phyloP scores from a whole-genome alignment of 2,797 vertebrate genomes.

The Chanos chanos region DNA sequence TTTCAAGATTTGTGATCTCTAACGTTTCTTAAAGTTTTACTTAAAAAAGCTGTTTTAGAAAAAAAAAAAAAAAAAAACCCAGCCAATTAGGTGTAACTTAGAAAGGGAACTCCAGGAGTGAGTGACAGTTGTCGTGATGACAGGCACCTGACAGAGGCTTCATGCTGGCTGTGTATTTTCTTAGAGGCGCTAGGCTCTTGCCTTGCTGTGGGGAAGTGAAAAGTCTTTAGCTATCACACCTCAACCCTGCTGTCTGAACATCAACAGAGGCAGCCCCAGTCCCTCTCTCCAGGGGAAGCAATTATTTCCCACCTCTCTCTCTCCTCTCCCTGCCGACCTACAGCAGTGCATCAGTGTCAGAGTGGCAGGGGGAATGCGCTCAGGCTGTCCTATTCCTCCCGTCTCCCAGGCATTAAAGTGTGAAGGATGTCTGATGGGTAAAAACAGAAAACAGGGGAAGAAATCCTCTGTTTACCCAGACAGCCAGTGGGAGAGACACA shows the following conservation, averaged over 20 bases:
- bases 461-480: constrained; percentile 48
- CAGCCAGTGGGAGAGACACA: constrained; percentile 22
- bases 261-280: not conserved
- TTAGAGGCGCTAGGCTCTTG: not conserved
- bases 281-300: constrained; percentile 42
- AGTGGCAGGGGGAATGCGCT: constrained; percentile 36
- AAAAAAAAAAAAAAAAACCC: too few species aligned
- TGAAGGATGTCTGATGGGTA: constrained; percentile 45
- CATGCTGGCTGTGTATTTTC: not conserved
- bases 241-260: constrained; percentile 7
- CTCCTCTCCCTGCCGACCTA: constrained; percentile 36
- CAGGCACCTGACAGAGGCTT: not conserved
- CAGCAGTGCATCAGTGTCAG: constrained; percentile 52
- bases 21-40: too few species aligned
- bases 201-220: constrained; percentile 19
- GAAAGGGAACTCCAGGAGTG: too few species aligned
- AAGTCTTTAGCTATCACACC: constrained; percentile 34
- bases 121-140: constrained; percentile 19
- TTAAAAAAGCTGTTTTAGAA: too few species aligned
- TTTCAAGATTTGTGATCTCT: too few species aligned
- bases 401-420: constrained; percentile 50
- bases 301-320: constrained; percentile 50
- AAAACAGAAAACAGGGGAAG: constrained; percentile 31
- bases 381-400: constrained; percentile 40
- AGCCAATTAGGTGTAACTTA: too few species aligned